A percentile compares a stretch with the other conserved stretches of the same genome.
These are phyloP conservation scores for Pristiophorus japonicus DNA, from an alignment of 2,113 vertebrate species.

Conservation along the genomic window DNA sequence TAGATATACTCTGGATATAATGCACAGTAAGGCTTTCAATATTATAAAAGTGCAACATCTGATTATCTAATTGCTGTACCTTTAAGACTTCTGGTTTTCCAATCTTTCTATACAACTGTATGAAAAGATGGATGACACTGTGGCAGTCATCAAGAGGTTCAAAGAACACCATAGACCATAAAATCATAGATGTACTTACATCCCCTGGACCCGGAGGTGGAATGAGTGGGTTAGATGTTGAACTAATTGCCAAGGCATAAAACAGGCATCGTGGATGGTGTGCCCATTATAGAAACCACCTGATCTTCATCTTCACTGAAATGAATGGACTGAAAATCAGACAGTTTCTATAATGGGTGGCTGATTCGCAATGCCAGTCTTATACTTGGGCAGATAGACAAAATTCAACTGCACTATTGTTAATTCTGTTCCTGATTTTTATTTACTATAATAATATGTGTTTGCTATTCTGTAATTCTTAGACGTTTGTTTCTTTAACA, in stretches of 20 bases:
- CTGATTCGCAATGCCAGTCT: too few species aligned
- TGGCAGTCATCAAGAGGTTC: background rate
- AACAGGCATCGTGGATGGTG: too few species aligned
- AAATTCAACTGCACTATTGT: too few species aligned
- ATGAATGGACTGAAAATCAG: too few species aligned
- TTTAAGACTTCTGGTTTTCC: background rate
- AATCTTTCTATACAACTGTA: background rate
- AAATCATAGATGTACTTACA: background rate
- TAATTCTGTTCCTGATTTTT: background rate
- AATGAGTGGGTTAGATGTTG: background rate
- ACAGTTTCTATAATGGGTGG: too few species aligned
- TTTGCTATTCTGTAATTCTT: too few species aligned
- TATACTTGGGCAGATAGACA: too few species aligned
- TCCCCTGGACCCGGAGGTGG: background rate
- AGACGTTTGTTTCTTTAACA: too few species aligned
- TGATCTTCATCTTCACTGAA: too few species aligned
- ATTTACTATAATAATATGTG: background rate
- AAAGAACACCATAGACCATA: background rate
- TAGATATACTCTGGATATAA: background rate
- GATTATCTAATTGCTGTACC: background rate
- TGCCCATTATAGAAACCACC: too few species aligned
- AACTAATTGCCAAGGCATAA: too few species aligned
- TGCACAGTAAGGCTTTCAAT: background rate
- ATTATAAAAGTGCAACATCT: background rate
- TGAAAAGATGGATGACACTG: background rate